Conservation (phyloP, 2,888 invertebrate genomes). For the Labia minor region DNA sequence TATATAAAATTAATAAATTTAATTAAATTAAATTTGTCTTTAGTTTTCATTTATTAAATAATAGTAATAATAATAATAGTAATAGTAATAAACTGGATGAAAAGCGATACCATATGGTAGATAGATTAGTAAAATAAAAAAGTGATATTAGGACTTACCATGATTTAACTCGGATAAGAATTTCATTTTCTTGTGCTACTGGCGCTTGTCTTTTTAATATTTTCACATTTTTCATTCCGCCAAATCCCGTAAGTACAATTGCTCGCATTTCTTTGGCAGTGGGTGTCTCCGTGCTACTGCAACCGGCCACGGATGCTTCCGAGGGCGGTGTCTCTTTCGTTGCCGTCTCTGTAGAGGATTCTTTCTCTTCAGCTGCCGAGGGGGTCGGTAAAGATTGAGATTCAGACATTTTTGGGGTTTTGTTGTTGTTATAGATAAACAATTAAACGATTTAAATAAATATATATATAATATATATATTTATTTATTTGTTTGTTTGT, state of each 20-base stretch:
- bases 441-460: too few species aligned
- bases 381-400: neutral
- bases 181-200: slow-evolving; percentile 57
- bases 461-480: too few species aligned
- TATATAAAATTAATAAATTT: too few species aligned
- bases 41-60: neutral
- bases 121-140: neutral
- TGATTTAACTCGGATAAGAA: slow-evolving; percentile 72
- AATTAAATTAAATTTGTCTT: too few species aligned
- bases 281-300: slow-evolving; percentile 35
- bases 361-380: neutral
- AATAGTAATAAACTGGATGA: slow-evolving; percentile 13
- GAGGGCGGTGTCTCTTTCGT: slow-evolving; percentile 22
- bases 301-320: neutral
- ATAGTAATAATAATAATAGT: slow-evolving; percentile 16
- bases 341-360: neutral
- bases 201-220: slow-evolving; percentile 71
- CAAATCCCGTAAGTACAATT: slow-evolving; percentile 73
- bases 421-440: neutral
- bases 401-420: neutral
- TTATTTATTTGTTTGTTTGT: too few species aligned
- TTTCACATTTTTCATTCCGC: slow-evolving; percentile 75
- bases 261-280: slow-evolving; percentile 75
- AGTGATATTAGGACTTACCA: slow-evolving; percentile 69
- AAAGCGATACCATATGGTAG: neutral